Evolutionary conservation across 1,140 invertebrate genomes (phyloP).

Genomic region (Drosophila albomicans): DNA sequence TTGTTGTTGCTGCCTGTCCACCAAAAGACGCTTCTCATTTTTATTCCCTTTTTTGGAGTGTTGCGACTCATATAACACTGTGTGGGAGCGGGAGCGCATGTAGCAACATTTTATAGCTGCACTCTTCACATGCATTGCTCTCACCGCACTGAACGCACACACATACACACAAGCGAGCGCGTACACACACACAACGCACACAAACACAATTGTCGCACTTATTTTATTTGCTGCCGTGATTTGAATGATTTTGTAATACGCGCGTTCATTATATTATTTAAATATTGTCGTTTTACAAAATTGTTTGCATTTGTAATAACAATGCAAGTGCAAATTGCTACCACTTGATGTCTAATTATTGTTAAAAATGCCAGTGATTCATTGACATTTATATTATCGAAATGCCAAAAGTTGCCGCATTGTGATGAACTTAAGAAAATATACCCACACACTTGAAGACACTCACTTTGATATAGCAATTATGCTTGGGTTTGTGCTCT

Average conservation of each 20-base stretch:
- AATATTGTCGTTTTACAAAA: slow-evolving; percentile 22
- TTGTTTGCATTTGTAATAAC: slow-evolving; percentile 14
- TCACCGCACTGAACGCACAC: slow-evolving; percentile 55
- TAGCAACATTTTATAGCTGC: slow-evolving; percentile 69
- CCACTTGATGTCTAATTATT: slow-evolving; percentile 23
- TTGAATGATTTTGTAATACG: slow-evolving; percentile 82
- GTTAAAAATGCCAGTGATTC: slow-evolving; percentile 53
- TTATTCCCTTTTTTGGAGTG: slow-evolving; percentile 83
- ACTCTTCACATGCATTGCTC: slow-evolving; percentile 73
- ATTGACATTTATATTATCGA: slow-evolving; percentile 63
- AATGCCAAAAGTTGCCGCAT: slow-evolving; percentile 57
- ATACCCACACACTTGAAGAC: slow-evolving; percentile 43
- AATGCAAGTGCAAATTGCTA: slow-evolving; percentile 18
- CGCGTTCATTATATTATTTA: slow-evolving; percentile 68
- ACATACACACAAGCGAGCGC: slow-evolving; percentile 50
- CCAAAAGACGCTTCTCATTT: slow-evolving; percentile 68
- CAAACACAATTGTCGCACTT: slow-evolving; percentile 69
- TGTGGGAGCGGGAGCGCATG: slow-evolving; percentile 66
- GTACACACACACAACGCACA: slow-evolving; percentile 29
- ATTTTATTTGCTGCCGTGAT: slow-evolving; percentile 78
- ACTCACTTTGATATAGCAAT: slow-evolving; percentile 60
- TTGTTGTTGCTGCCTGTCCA: slow-evolving; percentile 54
- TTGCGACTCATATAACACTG: slow-evolving; percentile 80
- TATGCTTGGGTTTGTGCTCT: slow-evolving; percentile 35
- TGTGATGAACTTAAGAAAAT: slow-evolving; percentile 39